Evolutionary conservation across 2,888 invertebrate species (phyloP), one percentile per base, ranked within the genome.

Genomic region (Arrhopalites spinosus): DNA sequence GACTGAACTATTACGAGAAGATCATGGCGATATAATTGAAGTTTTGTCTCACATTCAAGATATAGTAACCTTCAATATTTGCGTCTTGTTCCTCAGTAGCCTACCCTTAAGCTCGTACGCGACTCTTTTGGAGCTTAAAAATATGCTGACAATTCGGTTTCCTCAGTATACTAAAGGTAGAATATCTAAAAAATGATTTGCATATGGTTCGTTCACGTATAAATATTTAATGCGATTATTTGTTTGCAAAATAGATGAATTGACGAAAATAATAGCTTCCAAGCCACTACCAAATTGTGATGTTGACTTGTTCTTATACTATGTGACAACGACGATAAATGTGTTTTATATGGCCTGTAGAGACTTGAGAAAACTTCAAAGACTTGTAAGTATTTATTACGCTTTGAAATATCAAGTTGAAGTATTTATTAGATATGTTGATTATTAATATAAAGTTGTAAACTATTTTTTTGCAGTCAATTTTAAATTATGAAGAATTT

Each of bases 311-410:
- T 96, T 93, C 85, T 88, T 87, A 66, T 91, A 91, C 86, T 96
- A 94, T 86, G 86, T 95, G 70, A 92, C 90, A 85, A 89, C 94
- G 66, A 92, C 95, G 84, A 87, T 96, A 3, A 92, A 92, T 81
- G 92, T 95, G 50, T 96, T 94, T 86, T 92, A 92, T 84, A 88
- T 92, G 83, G 92, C 91, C 36, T 95, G 95, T 86, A 88, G 95
- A 27, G 94, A 95, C 88, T 86, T 96, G 68, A 91, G 91, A 29
- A 96, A 96, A 86, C 87, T 96, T 73, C 89, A 90, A 79, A 90
- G 93, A 84, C 91, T 94, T 88, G 92, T 94, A n/a, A 88, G 89
- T 53, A n/a, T n/a, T 53, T 53, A 53, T 20, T n/a, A 20, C 23
- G 5, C 1, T 53, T 53, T 17, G n/a, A 17, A 53, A 53, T 50